Percentiles rank a stretch among this genome's conserved stretches.
phyloP scores from a whole-genome alignment of 30 jellyfish, hydroid and myxozoan species.

The Clytia hemisphaerica region DNA sequence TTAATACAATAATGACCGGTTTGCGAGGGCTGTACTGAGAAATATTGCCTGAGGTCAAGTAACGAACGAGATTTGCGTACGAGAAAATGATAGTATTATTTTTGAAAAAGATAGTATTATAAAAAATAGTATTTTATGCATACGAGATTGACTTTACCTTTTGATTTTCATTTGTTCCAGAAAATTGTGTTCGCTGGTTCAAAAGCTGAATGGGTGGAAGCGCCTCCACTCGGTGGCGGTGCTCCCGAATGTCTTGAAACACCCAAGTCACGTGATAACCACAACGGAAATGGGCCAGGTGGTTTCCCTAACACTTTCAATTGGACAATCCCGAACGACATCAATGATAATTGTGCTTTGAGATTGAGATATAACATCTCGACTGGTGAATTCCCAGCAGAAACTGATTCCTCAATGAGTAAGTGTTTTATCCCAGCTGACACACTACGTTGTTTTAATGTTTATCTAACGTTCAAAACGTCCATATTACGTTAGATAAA shows the following conservation, averaged over 20 bases:
- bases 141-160: not conserved
- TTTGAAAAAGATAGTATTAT: not conserved
- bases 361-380: constrained; percentile 90
- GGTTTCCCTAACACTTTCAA: constrained; percentile 76
- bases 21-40: too few species aligned
- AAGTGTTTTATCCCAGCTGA: too few species aligned
- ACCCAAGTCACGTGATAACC: constrained; percentile 95
- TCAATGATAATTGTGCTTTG: constrained; percentile 55
- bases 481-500: too few species aligned
- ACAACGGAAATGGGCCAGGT: constrained; percentile 78
- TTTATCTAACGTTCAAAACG: not conserved
- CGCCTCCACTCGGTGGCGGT: constrained; percentile 33
- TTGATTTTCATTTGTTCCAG: too few species aligned
- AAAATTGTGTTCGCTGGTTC: too few species aligned
- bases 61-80: not conserved
- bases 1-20: too few species aligned
- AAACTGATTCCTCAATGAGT: constrained; percentile 41
- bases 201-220: constrained; percentile 57
- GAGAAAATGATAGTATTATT: not conserved
- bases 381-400: constrained; percentile 71
- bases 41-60: too few species aligned
- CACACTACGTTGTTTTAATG: not conserved
- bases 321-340: constrained; percentile 82
- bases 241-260: constrained; percentile 69
- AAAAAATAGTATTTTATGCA: not conserved